phyloP scores from a whole-genome alignment of 2,797 vertebrate species.

The Bovichtus variegatus region DNA sequence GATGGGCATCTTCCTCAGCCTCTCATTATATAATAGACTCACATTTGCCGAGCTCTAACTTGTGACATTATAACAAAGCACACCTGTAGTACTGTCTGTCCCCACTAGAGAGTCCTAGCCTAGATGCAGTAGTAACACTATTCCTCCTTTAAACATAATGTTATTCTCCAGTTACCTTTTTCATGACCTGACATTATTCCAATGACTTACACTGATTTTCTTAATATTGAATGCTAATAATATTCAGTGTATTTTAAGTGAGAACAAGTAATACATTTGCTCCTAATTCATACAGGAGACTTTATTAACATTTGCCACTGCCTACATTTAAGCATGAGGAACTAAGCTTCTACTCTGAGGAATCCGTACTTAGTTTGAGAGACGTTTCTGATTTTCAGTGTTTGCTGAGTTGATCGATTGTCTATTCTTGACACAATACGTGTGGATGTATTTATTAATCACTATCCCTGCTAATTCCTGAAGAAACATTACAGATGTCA shows the following conservation, averaged over 20 bases:
- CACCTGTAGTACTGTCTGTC: background rate
- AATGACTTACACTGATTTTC: background rate
- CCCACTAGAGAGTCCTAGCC: background rate
- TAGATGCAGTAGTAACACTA: background rate
- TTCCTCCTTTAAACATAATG: background rate
- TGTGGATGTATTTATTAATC: slow-evolving; percentile 31
- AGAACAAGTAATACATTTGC: slow-evolving; percentile 11
- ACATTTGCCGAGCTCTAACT: slow-evolving; percentile 16
- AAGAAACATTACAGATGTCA: slow-evolving; percentile 37
- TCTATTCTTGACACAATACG: slow-evolving; percentile 16
- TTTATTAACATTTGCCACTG: slow-evolving; percentile 1
- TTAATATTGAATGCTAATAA: background rate
- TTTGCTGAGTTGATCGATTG: slow-evolving; percentile 11
- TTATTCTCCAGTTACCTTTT: background rate
- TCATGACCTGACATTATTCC: slow-evolving; percentile 13
- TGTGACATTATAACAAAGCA: slow-evolving; percentile 27
- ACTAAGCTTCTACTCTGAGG: slow-evolving; percentile 2
- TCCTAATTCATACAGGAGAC: background rate
- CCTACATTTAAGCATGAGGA: background rate
- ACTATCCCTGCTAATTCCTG: slow-evolving; percentile 21
- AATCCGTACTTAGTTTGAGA: slow-evolving; percentile 17
- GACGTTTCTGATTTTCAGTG: slow-evolving; percentile 1
- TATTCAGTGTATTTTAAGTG: slow-evolving; percentile 25
- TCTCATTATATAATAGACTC: slow-evolving; percentile 17
- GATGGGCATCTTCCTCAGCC: slow-evolving; percentile 26